Base-by-base conservation (phyloP, 2,113 vertebrate genomes). In the Caranx melampygus region DNA sequence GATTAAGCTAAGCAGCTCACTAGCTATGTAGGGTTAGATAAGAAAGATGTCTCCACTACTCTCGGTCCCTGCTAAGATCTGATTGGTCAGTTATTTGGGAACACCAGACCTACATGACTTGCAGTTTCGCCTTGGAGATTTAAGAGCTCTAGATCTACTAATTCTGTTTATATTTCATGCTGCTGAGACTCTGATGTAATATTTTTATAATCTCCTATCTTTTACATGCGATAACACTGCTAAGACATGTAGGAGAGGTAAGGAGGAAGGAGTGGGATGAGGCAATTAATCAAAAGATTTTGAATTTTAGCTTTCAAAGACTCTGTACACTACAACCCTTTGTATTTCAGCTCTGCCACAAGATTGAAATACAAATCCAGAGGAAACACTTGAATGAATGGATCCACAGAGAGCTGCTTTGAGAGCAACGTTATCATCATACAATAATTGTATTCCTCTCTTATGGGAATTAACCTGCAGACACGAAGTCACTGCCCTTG, bases 391-490 rank as follows among this genome's bases (percentile, higher is more conserved):
- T 52, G 69, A 63, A 80, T 77, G 40, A 83, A 65, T 72, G 11
- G 69, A 52, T 47, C 51, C 62, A 79, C n/a, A 51, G 66, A 68
- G 83, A 76, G 51, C 47, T 34, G 35, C 40, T 78, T 67, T 66
- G 54, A 59, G 26, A 74, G 54, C 75, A 70, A 13, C 66, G 49
- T 76, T 85, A 60, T 44, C 78, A 78, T 85, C 83, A 85, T 66
- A 66, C 66, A 83, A 78, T 85, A 71, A 85, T 70, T 81, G 45
- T 79, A 82, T 75, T 69, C 74, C 42, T 44, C 58, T 72, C 74
- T 84, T 78, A 21, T 37, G 42, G 72, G 81, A 85, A 85, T 71
- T 74, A 88, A 85, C 86, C 80, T 83, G 72, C 66, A 80, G 72
- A 78, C 84, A 81, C 76, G 72, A 81, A 86, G 78, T 55, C 75